Evolutionary conservation across 2,797 vertebrate genomes (phyloP).

Genomic region (Pipistrellus kuhlii): DNA sequence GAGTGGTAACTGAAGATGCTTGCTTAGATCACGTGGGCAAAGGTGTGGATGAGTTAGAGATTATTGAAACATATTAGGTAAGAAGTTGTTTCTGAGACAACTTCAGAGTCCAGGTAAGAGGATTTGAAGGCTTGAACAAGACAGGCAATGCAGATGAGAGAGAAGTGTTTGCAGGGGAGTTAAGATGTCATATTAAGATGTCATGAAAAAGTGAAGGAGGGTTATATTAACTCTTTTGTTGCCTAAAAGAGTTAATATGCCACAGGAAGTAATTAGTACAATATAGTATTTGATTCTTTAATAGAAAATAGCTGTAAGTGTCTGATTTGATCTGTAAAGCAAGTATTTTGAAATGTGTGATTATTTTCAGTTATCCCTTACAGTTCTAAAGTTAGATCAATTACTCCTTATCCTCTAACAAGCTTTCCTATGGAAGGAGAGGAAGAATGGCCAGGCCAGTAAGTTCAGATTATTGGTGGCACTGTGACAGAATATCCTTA

Average conservation of each 20-base stretch:
- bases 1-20: not conserved
- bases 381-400: not conserved
- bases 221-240: not conserved
- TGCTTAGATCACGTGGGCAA: not conserved
- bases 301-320: constrained; percentile 20
- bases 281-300: constrained; percentile 47
- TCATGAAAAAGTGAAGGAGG: not conserved
- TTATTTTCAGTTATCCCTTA: constrained; percentile 31
- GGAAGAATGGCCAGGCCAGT: not conserved
- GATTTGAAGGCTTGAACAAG: not conserved
- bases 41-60: not conserved
- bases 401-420: not conserved
- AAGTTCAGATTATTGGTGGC: not conserved
- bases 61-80: not conserved
- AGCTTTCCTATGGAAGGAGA: not conserved
- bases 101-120: not conserved
- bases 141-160: not conserved
- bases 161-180: not conserved
- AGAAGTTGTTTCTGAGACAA: not conserved
- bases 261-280: constrained; percentile 29
- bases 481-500: not conserved
- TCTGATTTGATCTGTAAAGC: constrained; percentile 16
- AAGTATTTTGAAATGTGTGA: constrained; percentile 35
- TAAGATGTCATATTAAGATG: not conserved
- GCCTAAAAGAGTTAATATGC: constrained; percentile 13